These are phyloP conservation scores for Cyprinus carpio DNA, from an alignment of 2,113 vertebrate species.

Conservation along the genomic window DNA sequence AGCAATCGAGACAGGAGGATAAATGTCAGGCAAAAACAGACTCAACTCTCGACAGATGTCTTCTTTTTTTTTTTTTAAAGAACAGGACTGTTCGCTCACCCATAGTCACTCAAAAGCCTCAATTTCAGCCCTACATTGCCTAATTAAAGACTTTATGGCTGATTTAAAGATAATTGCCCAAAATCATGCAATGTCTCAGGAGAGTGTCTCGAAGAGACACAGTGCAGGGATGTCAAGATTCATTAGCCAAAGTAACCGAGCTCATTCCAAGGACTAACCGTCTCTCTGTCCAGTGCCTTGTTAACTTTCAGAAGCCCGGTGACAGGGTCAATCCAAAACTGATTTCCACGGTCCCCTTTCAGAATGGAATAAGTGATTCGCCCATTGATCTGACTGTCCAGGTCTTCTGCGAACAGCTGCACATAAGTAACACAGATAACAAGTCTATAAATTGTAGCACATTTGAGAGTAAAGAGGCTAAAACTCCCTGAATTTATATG, in stretches of 20 bases:
- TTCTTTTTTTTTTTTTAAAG: not conserved
- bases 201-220: not conserved
- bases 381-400: conserved; percentile 90
- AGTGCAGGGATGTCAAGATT: conserved; percentile 33
- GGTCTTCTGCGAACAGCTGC: conserved; percentile 91
- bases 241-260: conserved; percentile 30
- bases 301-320: conserved; percentile 91
- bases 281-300: conserved; percentile 92
- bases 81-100: not conserved
- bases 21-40: conserved; percentile 38
- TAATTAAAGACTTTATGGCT: conserved; percentile 35
- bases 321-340: conserved; percentile 89
- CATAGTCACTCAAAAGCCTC: not conserved
- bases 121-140: not conserved
- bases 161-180: conserved; percentile 39
- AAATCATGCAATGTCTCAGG: conserved; percentile 31
- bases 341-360: conserved; percentile 86
- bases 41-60: conserved; percentile 3
- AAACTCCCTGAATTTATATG: not conserved
- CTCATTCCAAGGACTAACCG: conserved; percentile 75
- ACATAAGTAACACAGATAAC: conserved; percentile 25
- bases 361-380: conserved; percentile 91
- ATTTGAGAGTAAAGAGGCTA: not conserved
- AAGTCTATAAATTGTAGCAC: not conserved
- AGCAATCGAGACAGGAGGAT: conserved; percentile 45